phyloP scores from a whole-genome alignment of 1,140 invertebrate species.

The Arion vulgaris region DNA sequence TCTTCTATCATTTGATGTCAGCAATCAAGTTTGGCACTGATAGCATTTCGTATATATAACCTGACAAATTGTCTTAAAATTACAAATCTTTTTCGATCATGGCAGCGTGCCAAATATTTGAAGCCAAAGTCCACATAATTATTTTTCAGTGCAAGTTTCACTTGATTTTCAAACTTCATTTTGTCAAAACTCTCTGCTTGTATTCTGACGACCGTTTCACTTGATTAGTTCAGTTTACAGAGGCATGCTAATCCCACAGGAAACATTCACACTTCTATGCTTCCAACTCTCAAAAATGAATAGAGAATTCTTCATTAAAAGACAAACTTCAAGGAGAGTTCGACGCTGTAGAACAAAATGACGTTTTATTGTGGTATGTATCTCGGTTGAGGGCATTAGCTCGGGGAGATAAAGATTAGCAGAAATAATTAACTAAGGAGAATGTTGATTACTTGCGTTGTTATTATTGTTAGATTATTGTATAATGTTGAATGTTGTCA shows the following conservation, averaged over 20 bases:
- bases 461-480: too few relatives aligned
- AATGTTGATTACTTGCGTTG: too few relatives aligned
- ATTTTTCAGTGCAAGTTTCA: too few relatives aligned
- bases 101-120: too few relatives aligned
- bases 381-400: neutral
- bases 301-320: neutral
- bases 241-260: neutral
- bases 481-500: too few relatives aligned
- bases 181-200: too few relatives aligned
- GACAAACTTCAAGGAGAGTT: slow-evolving; percentile 1
- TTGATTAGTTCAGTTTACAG: neutral
- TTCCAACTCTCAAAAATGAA: neutral
- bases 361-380: neutral
- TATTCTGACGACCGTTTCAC: neutral
- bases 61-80: too few relatives aligned
- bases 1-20: too few relatives aligned
- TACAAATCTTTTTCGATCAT: too few relatives aligned
- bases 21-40: too few relatives aligned
- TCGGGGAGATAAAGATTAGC: neutral
- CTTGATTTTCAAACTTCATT: too few relatives aligned
- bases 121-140: neutral
- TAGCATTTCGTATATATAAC: too few relatives aligned
- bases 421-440: neutral
- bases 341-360: neutral
- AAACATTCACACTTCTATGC: neutral